Percentiles rank a stretch among this genome's conserved stretches.
Evolutionary conservation across 2,888 invertebrate genomes (phyloP).

Genomic region (Masnerella sp.): DNA sequence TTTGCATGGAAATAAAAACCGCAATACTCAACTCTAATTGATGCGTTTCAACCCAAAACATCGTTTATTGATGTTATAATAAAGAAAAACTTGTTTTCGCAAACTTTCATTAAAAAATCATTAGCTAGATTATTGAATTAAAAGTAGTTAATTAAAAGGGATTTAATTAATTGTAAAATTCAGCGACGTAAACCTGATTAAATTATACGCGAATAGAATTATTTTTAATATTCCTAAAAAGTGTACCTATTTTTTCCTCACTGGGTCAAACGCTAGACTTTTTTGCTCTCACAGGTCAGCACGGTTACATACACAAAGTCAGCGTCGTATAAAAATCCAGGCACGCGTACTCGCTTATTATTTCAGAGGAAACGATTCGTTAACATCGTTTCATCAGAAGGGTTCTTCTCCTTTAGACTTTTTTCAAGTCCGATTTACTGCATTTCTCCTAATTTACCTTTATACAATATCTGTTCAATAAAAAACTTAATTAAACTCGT

Average conservation of each 20-base stretch:
- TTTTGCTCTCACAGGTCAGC: slow-evolving; percentile 48
- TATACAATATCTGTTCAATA: slow-evolving; percentile 3
- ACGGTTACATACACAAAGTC: slow-evolving; percentile 8
- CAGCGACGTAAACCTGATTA: slow-evolving; percentile 14
- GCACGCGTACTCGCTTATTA: slow-evolving; percentile 57
- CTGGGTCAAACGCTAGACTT: slow-evolving; percentile 47
- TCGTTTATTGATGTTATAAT: no score
- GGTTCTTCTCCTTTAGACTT: slow-evolving; percentile 44
- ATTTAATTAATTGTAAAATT: slow-evolving; percentile 12
- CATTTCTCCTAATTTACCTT: slow-evolving; percentile 37
- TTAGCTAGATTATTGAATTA: slow-evolving; percentile 5
- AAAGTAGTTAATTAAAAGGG: slow-evolving; percentile 5
- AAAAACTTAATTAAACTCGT: slow-evolving; percentile 1
- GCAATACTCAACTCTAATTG: no score
- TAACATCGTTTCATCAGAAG: slow-evolving; percentile 51
- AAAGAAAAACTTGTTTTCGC: no score
- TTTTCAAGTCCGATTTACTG: slow-evolving; percentile 39
- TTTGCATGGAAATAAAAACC: no score
- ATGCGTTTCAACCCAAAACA: no score
- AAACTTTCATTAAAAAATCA: neutral
- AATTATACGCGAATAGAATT: slow-evolving; percentile 21
- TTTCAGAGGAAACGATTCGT: slow-evolving; percentile 58
- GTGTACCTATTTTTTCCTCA: slow-evolving; percentile 32
- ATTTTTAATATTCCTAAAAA: slow-evolving; percentile 39
- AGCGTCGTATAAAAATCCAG: slow-evolving; percentile 50